These are phyloP conservation scores for Protosalanx chinensis DNA, from an alignment of 2,797 vertebrate species.

Conservation along the genomic window DNA sequence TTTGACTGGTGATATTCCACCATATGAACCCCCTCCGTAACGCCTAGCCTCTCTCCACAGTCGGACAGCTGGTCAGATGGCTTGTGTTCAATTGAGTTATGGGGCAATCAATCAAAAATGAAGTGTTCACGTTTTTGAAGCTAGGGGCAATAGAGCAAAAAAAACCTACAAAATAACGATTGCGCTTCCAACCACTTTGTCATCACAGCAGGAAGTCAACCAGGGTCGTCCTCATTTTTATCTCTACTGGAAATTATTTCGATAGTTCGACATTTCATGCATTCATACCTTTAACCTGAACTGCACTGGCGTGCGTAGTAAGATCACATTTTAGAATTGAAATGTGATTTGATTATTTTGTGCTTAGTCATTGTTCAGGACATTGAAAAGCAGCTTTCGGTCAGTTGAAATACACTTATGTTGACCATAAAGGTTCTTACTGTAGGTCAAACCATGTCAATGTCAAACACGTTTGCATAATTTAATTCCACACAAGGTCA, in stretches of 20 bases:
- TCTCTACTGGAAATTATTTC: background rate
- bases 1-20: constrained; percentile 65
- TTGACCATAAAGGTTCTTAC: too few species aligned
- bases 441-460: too few species aligned
- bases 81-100: constrained; percentile 69
- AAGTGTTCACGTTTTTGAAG: constrained; percentile 49
- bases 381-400: too few species aligned
- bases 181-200: constrained; percentile 54
- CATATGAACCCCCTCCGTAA: constrained; percentile 61
- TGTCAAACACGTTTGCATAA: too few species aligned
- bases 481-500: too few species aligned
- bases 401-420: too few species aligned
- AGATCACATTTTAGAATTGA: too few species aligned
- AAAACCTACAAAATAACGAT: constrained; percentile 45
- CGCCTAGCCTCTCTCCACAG: constrained; percentile 33
- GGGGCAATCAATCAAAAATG: constrained; percentile 73
- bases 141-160: constrained; percentile 33
- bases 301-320: too few species aligned
- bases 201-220: background rate
- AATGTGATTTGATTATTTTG: too few species aligned
- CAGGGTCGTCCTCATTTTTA: background rate
- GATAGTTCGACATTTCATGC: too few species aligned
- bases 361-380: too few species aligned
- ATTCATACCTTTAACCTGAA: too few species aligned
- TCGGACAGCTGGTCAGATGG: constrained; percentile 75